These are phyloP conservation scores for Romanogobio albipinnatus DNA, from an alignment of 2,113 vertebrate genomes.

Conservation along the genomic window DNA sequence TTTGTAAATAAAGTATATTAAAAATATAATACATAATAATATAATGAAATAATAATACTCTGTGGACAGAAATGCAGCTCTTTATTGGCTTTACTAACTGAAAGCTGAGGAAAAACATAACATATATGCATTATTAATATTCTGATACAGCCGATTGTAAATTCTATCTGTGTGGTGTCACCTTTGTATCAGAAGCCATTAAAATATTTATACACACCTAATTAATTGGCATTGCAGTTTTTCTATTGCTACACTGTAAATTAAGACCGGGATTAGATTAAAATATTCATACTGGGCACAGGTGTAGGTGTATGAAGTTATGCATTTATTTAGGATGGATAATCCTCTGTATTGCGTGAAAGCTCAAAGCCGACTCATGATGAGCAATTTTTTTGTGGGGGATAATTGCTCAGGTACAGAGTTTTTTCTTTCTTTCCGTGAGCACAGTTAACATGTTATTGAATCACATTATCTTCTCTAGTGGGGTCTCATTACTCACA, in stretches of 20 bases:
- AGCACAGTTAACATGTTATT: conserved; percentile 66
- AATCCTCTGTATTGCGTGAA: conserved; percentile 37
- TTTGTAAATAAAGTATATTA: background rate
- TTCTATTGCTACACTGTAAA: conserved; percentile 67
- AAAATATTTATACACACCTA: conserved; percentile 80
- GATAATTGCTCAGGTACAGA: conserved; percentile 47
- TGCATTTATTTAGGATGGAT: conserved; percentile 60
- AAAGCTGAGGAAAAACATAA: conserved; percentile 66
- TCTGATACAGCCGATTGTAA: conserved; percentile 73
- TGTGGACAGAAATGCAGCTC: background rate
- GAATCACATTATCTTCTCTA: conserved; percentile 69
- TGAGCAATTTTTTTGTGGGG: conserved; percentile 39
- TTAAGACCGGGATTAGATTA: conserved; percentile 68
- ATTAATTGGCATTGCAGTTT: conserved; percentile 77
- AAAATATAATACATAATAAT: background rate
- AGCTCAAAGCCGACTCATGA: conserved; percentile 31
- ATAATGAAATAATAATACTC: conserved; percentile 54
- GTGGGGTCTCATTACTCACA: conserved; percentile 75
- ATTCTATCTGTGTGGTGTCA: conserved; percentile 72
- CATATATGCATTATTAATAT: conserved; percentile 75
- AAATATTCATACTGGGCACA: conserved; percentile 64
- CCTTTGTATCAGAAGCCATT: conserved; percentile 74
- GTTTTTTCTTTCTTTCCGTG: conserved; percentile 43
- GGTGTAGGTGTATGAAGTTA: conserved; percentile 58
- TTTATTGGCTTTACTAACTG: conserved; percentile 60